These are phyloP conservation scores for Metridium senile DNA, from an alignment of 92 coral and sea anemone genomes.

Conservation along the genomic window DNA sequence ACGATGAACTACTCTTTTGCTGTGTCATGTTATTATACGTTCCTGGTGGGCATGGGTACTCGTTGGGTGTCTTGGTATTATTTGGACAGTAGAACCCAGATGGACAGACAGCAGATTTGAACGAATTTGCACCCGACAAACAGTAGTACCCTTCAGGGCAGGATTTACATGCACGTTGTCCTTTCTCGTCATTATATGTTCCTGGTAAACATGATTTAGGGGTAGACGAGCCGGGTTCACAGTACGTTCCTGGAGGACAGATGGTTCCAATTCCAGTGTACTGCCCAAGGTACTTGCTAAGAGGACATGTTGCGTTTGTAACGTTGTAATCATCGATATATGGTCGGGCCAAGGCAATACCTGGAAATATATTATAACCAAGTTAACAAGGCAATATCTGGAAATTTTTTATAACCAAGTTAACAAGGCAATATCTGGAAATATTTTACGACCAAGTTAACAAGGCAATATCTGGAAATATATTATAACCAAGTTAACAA, in stretches of 20 bases:
- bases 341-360: slow-evolving; percentile 80
- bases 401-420: no score
- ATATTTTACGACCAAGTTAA: no score
- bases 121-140: slow-evolving; percentile 55
- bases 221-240: slow-evolving; percentile 61
- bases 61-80: slow-evolving; percentile 61
- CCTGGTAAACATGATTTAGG: slow-evolving; percentile 75
- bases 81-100: slow-evolving; percentile 88
- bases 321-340: slow-evolving; percentile 83
- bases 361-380: slow-evolving; percentile 59
- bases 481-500: no score
- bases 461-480: no score
- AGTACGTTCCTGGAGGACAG: slow-evolving; percentile 92
- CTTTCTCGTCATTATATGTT: slow-evolving; percentile 78
- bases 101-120: slow-evolving; percentile 68
- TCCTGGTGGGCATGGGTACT: slow-evolving; percentile 85
- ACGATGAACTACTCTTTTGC: slow-evolving; percentile 65
- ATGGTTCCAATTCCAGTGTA: slow-evolving; percentile 95
- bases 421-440: no score
- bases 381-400: no score
- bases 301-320: slow-evolving; percentile 85
- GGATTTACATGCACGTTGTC: slow-evolving; percentile 65
- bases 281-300: slow-evolving; percentile 87
- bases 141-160: slow-evolving; percentile 93
- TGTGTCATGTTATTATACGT: slow-evolving; percentile 80